Conservation (phyloP, 35 echinoderm and acorn worm species). For the Strongylocentrotus purpuratus region DNA sequence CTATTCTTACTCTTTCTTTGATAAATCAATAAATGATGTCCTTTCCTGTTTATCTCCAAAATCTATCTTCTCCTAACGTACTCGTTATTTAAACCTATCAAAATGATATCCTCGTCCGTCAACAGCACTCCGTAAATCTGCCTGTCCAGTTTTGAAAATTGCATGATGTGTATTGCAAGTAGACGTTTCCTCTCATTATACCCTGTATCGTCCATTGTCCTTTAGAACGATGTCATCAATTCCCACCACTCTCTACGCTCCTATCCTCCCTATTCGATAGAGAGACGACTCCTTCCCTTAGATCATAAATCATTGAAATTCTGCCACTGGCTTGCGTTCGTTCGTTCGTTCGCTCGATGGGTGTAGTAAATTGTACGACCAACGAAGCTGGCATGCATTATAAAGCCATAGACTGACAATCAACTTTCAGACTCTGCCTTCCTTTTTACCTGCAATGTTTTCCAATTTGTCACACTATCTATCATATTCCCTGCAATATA, state of each 20-base stretch:
- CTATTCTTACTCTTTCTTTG: no score
- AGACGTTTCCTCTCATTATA: not conserved
- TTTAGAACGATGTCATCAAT: not conserved
- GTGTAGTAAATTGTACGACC: not conserved
- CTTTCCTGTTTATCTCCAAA: no score
- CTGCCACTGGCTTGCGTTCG: not conserved
- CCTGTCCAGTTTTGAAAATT: not conserved
- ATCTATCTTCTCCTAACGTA: no score
- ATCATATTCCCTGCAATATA: not conserved
- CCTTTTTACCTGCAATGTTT: not conserved
- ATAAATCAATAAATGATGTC: no score
- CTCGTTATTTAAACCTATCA: no score
- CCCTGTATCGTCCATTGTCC: not conserved
- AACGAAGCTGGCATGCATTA: not conserved
- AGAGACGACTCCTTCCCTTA: not conserved
- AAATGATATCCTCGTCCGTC: not conserved
- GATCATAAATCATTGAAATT: constrained; percentile 13
- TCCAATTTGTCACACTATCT: not conserved
- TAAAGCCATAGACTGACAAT: constrained; percentile 15
- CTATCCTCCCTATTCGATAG: not conserved
- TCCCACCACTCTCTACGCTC: not conserved
- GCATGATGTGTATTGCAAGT: not conserved
- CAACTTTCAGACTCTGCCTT: not conserved
- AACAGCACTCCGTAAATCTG: not conserved
- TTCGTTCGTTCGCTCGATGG: not conserved